Conservation (phyloP, 2,797 vertebrate genomes). For the Tenualosa ilisha region DNA sequence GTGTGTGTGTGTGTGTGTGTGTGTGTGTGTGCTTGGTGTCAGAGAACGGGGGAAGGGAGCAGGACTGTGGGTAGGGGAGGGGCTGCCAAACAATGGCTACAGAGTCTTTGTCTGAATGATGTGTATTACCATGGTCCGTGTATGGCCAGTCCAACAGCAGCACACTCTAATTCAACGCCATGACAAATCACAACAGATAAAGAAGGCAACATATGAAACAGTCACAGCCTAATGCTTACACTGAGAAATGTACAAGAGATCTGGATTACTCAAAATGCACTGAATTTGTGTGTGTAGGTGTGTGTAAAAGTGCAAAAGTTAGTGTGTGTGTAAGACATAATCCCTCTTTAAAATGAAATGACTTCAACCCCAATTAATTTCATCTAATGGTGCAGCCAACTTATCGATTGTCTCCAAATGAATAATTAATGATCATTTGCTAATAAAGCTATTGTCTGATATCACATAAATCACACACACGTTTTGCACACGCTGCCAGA, state of each 20-base stretch:
- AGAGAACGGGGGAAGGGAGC: neutral
- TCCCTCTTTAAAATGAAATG: neutral
- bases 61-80: neutral
- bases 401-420: neutral
- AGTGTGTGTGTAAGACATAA: neutral
- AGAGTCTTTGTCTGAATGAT: conserved; percentile 13
- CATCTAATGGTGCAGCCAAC: neutral
- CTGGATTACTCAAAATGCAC: too few relatives aligned
- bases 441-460: neutral
- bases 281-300: conserved; percentile 3
- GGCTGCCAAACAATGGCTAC: neutral
- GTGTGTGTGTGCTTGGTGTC: conserved; percentile 28
- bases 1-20: conserved; percentile 42
- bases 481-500: neutral
- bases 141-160: neutral
- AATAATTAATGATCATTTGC: conserved; percentile 6
- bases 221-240: too few relatives aligned
- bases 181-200: neutral
- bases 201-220: too few relatives aligned
- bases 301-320: neutral
- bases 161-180: neutral
- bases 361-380: neutral
- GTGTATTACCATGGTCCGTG: neutral
- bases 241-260: neutral
- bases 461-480: neutral